Base-by-base conservation (phyloP, 2,888 invertebrate genomes). In the Mellilla xanthometata region DNA sequence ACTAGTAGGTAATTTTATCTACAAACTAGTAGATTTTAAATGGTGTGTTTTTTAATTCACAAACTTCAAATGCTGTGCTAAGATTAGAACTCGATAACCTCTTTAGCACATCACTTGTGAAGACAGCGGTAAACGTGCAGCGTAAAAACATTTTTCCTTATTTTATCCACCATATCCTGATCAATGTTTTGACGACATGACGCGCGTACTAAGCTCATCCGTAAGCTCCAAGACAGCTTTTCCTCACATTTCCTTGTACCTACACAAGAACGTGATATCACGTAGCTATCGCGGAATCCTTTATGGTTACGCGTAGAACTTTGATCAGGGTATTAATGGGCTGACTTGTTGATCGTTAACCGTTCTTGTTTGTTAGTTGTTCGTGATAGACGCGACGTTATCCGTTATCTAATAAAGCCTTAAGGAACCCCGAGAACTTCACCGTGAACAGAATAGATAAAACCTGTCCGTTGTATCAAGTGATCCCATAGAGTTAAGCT, bases 341-440 rank as follows among this genome's bases (percentile, higher is more conserved):
- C 38, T 44, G 36, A 45, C 40, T 44, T 44, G 38, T 49, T 38
- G 32, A 44, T 44, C 35, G 44, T 44, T 48, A 49, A 38, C 32
- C 40, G 41, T 49, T 49, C 45, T 41, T 45, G 39, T 49, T 46
- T 41, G 45, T 49, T 49, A 39, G 33, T 40, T 38, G 12, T 35
- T 22, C 19, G 7, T 38, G 38, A 41, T 34, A 41, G 41, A 31
- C 19, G 36, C 10, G 23, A 23, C 15, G 15, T 47, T 22, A 30
- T 41, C 30, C 35, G 46, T 31, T 40, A 40, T 46, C 39, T 46
- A 34, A 45, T 45, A 39, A 45, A 44, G 30, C 31, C 27, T 13
- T 33, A 28, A 32, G 26, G 41, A 29, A 34, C 5, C 29, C 12
- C 34, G 11, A 13, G 27, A 29, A 23, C 22, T 34, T 29, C 1